phyloP scores from a whole-genome alignment of 2,113 vertebrate species.

The Numida meleagris region DNA sequence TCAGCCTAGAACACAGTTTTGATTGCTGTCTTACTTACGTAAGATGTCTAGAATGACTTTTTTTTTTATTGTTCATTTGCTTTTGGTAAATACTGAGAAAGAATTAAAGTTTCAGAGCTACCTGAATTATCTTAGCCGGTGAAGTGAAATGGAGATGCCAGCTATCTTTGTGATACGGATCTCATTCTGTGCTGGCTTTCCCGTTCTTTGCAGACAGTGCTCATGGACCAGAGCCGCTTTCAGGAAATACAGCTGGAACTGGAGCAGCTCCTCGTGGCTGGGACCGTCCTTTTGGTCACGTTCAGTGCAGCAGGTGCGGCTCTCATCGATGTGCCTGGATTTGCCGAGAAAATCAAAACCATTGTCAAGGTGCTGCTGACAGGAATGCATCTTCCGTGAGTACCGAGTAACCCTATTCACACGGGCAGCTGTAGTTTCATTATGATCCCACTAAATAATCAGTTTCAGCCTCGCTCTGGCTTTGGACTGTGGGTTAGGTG shows the following conservation, averaged over 20 bases:
- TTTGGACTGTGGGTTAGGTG: neutral
- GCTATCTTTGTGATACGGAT: no score
- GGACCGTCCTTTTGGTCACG: constrained; percentile 87
- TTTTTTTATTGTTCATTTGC: neutral
- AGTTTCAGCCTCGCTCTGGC: neutral
- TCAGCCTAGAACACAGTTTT: neutral
- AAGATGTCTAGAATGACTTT: neutral
- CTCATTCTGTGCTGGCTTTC: neutral
- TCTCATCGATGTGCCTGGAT: constrained; percentile 80
- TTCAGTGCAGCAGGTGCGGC: constrained; percentile 85
- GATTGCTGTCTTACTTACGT: neutral
- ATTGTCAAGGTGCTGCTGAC: constrained; percentile 83
- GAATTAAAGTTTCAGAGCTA: neutral
- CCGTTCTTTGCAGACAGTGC: constrained; percentile 78
- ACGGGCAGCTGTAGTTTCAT: fast-evolving
- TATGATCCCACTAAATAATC: neutral
- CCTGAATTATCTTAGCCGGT: neutral
- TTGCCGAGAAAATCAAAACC: constrained; percentile 87
- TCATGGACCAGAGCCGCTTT: constrained; percentile 94
- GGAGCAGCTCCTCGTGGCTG: constrained; percentile 81
- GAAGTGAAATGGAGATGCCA: no score
- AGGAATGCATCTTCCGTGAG: constrained; percentile 88
- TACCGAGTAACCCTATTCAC: neutral
- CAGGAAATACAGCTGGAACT: constrained; percentile 89
- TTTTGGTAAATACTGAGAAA: neutral